A percentile compares a stretch with the other conserved stretches of the same genome.
phyloP scores from a whole-genome alignment of 2,888 invertebrate genomes.

The Heliconius sara region DNA sequence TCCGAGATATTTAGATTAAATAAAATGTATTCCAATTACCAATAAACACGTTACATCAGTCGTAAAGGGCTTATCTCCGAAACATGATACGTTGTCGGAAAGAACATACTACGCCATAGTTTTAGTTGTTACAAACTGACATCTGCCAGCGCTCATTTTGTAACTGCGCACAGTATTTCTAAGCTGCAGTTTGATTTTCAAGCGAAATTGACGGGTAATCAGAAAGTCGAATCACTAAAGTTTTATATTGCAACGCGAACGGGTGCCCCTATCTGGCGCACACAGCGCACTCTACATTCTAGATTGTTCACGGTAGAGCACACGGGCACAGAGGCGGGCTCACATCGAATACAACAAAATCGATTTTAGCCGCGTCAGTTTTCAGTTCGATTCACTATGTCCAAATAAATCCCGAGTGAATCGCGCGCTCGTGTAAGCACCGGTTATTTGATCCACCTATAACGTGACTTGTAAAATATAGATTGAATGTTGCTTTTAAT shows the following conservation, averaged over 20 bases:
- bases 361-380: constrained; percentile 50
- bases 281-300: constrained; percentile 50
- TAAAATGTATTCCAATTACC: constrained; percentile 10
- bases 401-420: constrained; percentile 51
- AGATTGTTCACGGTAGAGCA: constrained; percentile 55
- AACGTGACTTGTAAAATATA: constrained; percentile 42
- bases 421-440: constrained; percentile 46
- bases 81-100: neutral
- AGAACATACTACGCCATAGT: neutral
- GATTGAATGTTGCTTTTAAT: constrained; percentile 37
- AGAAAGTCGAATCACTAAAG: constrained; percentile 45
- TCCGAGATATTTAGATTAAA: neutral
- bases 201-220: constrained; percentile 38
- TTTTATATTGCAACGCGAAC: constrained; percentile 50
- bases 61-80: neutral
- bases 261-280: constrained; percentile 46
- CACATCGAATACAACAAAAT: constrained; percentile 49
- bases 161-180: constrained; percentile 7
- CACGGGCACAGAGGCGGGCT: constrained; percentile 52
- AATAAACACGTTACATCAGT: constrained; percentile 5
- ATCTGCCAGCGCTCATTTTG: constrained; percentile 19
- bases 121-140: constrained; percentile 5
- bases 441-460: constrained; percentile 50
- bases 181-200: constrained; percentile 22
- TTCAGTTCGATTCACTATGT: constrained; percentile 51